Evolutionary conservation across 2,113 vertebrate species (phyloP).

Genomic region (Agapornis roseicollis): DNA sequence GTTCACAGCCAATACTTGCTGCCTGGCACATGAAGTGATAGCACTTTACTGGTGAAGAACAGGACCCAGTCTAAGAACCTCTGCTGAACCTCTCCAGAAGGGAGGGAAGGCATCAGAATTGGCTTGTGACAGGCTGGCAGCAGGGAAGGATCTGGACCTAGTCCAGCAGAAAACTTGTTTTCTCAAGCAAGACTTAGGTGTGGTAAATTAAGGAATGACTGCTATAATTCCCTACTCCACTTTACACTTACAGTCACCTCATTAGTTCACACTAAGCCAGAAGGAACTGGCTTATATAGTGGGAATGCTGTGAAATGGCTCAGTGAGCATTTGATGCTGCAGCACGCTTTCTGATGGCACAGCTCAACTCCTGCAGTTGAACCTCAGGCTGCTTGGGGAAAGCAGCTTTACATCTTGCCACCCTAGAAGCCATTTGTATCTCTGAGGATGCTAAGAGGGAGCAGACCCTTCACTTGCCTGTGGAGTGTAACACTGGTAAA

Average conservation of each 20-base stretch:
- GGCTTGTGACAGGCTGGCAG: background rate
- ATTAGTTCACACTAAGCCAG: background rate
- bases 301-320: background rate
- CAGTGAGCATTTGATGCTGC: background rate
- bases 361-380: background rate
- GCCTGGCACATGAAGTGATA: background rate
- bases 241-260: background rate
- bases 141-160: background rate
- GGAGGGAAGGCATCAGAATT: background rate
- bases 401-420: background rate
- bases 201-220: background rate
- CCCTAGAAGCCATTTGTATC: background rate
- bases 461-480: background rate
- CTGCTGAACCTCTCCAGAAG: background rate
- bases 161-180: background rate
- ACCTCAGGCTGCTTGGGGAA: background rate
- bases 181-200: background rate
- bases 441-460: background rate
- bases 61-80: background rate
- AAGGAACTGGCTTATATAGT: background rate
- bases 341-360: background rate
- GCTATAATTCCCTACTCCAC: background rate
- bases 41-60: background rate
- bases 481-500: background rate
- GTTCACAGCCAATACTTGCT: background rate